A percentile compares a stretch with the other conserved stretches of the same genome.
Evolutionary conservation across 2,797 vertebrate genomes (phyloP).

Genomic region (Acanthurus tractus): DNA sequence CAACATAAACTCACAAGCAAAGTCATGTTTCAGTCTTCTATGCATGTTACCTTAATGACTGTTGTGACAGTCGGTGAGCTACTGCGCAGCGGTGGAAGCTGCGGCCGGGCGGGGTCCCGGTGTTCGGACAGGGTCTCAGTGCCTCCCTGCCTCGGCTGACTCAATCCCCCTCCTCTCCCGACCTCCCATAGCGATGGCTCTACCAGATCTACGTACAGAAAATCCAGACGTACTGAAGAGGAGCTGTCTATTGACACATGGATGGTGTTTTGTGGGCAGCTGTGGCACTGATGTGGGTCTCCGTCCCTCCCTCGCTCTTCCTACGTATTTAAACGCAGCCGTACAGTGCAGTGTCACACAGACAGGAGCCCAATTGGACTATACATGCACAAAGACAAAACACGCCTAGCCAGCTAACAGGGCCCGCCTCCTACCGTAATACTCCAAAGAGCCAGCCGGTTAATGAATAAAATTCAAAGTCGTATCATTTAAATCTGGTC

Average conservation of each 20-base stretch:
- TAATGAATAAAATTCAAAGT: too few species aligned
- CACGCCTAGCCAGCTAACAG: conserved; percentile 54
- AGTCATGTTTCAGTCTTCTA: not conserved
- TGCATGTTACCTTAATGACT: conserved; percentile 54
- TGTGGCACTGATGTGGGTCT: conserved; percentile 2
- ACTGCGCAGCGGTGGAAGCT: conserved; percentile 7
- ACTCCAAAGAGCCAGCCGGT: not conserved
- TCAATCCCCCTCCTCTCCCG: conserved; percentile 20
- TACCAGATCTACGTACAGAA: not conserved
- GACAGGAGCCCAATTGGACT: conserved; percentile 23
- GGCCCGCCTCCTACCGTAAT: conserved; percentile 65
- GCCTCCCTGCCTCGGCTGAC: conserved; percentile 2
- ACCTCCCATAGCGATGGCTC: conserved; percentile 29
- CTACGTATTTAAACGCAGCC: not conserved
- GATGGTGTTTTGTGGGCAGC: conserved; percentile 1
- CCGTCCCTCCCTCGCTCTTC: not conserved
- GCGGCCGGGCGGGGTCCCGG: conserved; percentile 44
- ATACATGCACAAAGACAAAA: conserved; percentile 47
- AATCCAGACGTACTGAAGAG: conserved; percentile 36
- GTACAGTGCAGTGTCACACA: conserved; percentile 4
- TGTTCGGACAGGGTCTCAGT: conserved; percentile 12
- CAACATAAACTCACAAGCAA: not conserved
- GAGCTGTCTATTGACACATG: not conserved
- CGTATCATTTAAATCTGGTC: too few species aligned
- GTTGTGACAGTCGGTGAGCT: conserved; percentile 5